phyloP scores from a whole-genome alignment of 1,140 invertebrate genomes.

The Drosophila novamexicana region DNA sequence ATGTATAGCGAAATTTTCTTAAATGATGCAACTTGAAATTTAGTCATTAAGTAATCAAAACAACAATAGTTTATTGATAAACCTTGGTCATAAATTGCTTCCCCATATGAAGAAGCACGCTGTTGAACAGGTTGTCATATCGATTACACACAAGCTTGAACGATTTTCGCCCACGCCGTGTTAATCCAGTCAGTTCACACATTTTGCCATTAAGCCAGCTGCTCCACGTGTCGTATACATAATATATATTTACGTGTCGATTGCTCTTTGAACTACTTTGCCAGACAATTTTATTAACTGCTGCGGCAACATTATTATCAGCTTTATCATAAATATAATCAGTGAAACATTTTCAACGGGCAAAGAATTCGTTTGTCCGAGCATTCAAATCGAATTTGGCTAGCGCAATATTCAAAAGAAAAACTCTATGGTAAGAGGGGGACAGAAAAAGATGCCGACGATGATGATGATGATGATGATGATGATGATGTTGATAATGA shows the following conservation, averaged over 20 bases:
- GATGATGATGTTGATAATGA: conserved; percentile 1
- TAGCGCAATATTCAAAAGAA: neutral
- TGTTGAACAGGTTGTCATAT: neutral
- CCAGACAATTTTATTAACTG: conserved; percentile 18
- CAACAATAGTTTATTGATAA: conserved; percentile 2
- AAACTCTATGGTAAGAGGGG: too few relatives aligned
- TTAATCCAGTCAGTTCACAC: neutral
- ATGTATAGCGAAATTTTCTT: too few relatives aligned
- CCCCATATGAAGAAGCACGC: neutral
- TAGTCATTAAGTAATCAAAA: neutral
- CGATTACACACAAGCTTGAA: conserved; percentile 5
- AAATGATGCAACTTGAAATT: neutral
- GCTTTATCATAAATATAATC: conserved; percentile 31
- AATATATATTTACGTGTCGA: conserved; percentile 1
- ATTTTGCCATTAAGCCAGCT: neutral
- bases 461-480: neutral
- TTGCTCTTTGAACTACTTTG: conserved; percentile 15
- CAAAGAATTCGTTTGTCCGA: neutral
- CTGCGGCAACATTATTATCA: conserved; percentile 28
- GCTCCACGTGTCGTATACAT: conserved; percentile 28
- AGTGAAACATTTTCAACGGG: neutral
- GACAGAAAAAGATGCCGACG: neutral
- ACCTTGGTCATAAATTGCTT: neutral
- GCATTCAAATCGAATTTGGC: conserved; percentile 23
- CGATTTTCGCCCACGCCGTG: neutral